Evolutionary conservation across 2,888 invertebrate genomes (phyloP).

Genomic region (Sphecodes monilicornis): DNA sequence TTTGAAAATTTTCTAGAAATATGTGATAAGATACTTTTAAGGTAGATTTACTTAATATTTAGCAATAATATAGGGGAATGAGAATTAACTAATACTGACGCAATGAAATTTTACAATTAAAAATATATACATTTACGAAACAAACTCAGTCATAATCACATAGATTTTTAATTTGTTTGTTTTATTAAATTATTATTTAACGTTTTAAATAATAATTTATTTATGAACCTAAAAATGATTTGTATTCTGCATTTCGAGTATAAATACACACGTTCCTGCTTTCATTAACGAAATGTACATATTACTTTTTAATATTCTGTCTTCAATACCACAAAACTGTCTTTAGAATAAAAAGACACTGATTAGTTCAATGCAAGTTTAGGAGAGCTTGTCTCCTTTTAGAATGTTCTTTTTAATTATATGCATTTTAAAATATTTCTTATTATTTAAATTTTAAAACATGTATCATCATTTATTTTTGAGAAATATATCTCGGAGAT

Average conservation of each 20-base stretch:
- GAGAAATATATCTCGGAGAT: slow-evolving; percentile 18
- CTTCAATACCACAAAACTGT: slow-evolving; percentile 13
- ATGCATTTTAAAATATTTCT: slow-evolving; percentile 5
- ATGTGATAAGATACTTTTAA: slow-evolving; percentile 18
- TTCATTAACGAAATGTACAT: neutral
- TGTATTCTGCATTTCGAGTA: neutral
- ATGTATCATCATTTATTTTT: slow-evolving; percentile 16
- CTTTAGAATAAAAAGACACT: slow-evolving; percentile 3
- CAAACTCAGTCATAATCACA: neutral
- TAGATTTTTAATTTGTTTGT: neutral
- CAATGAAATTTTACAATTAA: neutral
- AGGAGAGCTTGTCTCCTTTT: neutral
- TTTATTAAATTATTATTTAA: neutral
- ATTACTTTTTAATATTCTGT: slow-evolving; percentile 1
- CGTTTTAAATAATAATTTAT: neutral
- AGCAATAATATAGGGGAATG: neutral
- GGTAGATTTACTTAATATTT: slow-evolving; percentile 5
- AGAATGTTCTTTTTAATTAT: slow-evolving; percentile 17
- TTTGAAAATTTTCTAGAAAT: slow-evolving; percentile 16
- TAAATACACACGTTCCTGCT: neutral
- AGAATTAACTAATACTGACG: slow-evolving; percentile 7
- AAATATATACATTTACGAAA: neutral
- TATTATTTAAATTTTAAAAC: slow-evolving; percentile 24
- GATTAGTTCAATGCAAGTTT: slow-evolving; percentile 2
- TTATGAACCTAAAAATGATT: neutral